Conservation (phyloP, 1,140 invertebrate genomes). For the Glomeris maerens region DNA sequence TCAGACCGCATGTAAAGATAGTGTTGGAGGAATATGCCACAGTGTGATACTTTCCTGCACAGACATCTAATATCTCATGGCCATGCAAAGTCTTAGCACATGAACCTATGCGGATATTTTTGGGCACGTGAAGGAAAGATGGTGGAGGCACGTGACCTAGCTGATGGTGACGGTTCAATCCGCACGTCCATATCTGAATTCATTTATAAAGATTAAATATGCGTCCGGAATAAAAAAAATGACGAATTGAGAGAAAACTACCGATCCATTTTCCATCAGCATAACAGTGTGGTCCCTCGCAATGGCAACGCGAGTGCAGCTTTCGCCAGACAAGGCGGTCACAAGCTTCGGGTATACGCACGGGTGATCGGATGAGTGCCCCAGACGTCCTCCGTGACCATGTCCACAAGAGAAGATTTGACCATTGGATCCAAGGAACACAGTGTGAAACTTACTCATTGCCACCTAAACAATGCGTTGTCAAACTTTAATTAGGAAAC, state of each 20-base stretch:
- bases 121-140: slow-evolving; percentile 38
- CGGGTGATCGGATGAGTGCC: slow-evolving; percentile 43
- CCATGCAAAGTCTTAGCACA: slow-evolving; percentile 20
- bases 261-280: slow-evolving; percentile 39
- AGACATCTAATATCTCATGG: slow-evolving; percentile 35
- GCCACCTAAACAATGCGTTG: slow-evolving; percentile 31
- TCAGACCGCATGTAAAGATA: slow-evolving; percentile 52
- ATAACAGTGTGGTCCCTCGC: slow-evolving; percentile 50
- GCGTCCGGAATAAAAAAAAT: no score
- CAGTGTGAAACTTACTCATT: slow-evolving; percentile 54
- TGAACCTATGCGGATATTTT: slow-evolving; percentile 24
- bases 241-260: no score
- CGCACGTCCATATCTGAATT: slow-evolving; percentile 47
- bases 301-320: slow-evolving; percentile 28
- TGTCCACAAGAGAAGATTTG: slow-evolving; percentile 53
- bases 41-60: slow-evolving; percentile 48
- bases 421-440: slow-evolving; percentile 43
- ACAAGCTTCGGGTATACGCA: slow-evolving; percentile 39
- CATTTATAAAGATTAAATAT: no score
- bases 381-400: slow-evolving; percentile 53
- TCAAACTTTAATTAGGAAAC: slow-evolving; percentile 21
- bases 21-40: slow-evolving; percentile 44
- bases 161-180: slow-evolving; percentile 46
- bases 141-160: slow-evolving; percentile 41
- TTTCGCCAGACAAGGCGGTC: slow-evolving; percentile 26